phyloP scores from a whole-genome alignment of 2,797 vertebrate genomes.

The Oryzias dopingdopingensis region DNA sequence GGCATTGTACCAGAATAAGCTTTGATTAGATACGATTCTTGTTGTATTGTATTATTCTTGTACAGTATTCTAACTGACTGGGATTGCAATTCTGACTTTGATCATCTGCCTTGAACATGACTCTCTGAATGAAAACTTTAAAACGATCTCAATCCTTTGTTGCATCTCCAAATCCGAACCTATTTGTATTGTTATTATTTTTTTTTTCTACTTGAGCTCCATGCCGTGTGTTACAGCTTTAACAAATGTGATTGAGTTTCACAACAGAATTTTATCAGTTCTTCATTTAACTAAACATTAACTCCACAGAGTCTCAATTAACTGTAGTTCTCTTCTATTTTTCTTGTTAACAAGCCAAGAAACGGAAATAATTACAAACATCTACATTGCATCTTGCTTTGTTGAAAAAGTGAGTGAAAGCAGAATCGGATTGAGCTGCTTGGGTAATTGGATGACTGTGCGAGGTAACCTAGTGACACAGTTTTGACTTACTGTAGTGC shows the following conservation, averaged over 20 bases:
- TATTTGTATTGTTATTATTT: conserved; percentile 27
- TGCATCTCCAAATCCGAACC: conserved; percentile 28
- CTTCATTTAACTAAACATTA: no score
- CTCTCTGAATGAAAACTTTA: conserved; percentile 23
- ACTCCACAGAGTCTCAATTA: no score
- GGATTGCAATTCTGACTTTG: conserved; percentile 42
- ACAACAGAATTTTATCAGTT: no score
- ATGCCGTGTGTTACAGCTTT: no score
- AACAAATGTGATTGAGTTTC: no score
- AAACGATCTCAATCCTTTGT: conserved; percentile 24
- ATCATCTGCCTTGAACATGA: conserved; percentile 42
- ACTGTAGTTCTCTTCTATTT: no score
- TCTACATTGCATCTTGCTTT: no score
- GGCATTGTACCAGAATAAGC: no score
- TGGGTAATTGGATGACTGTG: background rate
- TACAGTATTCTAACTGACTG: conserved; percentile 34
- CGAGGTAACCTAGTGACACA: background rate
- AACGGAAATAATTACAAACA: no score
- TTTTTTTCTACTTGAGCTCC: conserved; percentile 5
- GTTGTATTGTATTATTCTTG: conserved; percentile 15
- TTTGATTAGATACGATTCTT: no score
- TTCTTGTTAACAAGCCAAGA: no score
- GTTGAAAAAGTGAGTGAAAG: background rate
- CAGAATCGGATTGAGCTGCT: background rate
- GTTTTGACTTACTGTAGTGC: background rate